These are phyloP conservation scores for Yasuhikotakia modesta DNA, from an alignment of 2,797 vertebrate genomes.

Conservation along the genomic window DNA sequence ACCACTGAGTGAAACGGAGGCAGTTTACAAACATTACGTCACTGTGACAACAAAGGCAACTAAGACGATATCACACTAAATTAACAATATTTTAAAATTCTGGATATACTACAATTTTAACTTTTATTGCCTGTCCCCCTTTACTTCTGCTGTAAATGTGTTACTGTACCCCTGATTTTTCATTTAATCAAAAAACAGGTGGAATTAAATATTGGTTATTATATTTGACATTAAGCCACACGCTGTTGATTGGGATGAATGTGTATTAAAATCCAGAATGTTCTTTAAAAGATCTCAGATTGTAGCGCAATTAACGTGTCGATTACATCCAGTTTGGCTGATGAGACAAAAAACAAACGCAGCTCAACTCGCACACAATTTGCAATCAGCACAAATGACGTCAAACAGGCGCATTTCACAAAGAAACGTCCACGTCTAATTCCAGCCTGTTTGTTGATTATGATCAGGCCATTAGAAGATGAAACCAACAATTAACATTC, in stretches of 20 bases:
- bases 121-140: too few relatives aligned
- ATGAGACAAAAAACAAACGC: constrained; percentile 17
- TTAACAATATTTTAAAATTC: too few relatives aligned
- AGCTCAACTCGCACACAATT: not conserved
- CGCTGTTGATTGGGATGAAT: not conserved
- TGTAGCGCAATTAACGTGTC: not conserved
- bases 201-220: not conserved
- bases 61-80: too few relatives aligned
- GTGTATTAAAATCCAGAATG: not conserved
- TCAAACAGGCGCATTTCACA: not conserved
- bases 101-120: too few relatives aligned
- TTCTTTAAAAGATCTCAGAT: not conserved
- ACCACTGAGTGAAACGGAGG: too few relatives aligned
- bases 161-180: too few relatives aligned
- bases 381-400: constrained; percentile 3
- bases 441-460: not conserved
- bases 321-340: not conserved
- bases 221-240: not conserved
- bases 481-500: constrained; percentile 55
- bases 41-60: too few relatives aligned
- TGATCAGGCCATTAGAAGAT: constrained; percentile 22
- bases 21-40: too few relatives aligned
- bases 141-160: too few relatives aligned
- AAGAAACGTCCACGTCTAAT: constrained; percentile 25
- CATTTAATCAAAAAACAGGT: too few relatives aligned